Percentiles rank a stretch among this genome's conserved stretches.
phyloP scores from a whole-genome alignment of 2,797 vertebrate genomes.

The Manis crassicaudata region DNA sequence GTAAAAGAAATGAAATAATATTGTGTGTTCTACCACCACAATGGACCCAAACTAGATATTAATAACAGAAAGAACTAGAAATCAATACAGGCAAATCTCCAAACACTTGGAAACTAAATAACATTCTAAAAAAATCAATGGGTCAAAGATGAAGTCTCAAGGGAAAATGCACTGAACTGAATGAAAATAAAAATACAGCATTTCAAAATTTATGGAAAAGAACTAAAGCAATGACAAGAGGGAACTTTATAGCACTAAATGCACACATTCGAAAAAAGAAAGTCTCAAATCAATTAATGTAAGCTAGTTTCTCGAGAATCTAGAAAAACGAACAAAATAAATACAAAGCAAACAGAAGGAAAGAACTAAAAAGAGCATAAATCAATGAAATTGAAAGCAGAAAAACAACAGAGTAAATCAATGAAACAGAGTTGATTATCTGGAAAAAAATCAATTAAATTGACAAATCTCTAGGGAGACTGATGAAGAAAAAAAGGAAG shows the following conservation, averaged over 20 bases:
- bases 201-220: neutral
- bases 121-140: neutral
- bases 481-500: neutral
- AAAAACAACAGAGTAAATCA: conserved; percentile 24
- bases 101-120: neutral
- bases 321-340: neutral
- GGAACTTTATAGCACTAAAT: neutral
- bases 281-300: neutral
- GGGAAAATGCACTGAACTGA: neutral
- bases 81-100: neutral
- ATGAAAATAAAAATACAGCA: neutral
- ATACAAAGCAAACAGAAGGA: neutral
- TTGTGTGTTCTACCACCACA: neutral
- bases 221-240: neutral
- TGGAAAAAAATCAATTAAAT: neutral
- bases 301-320: neutral
- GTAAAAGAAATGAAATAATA: neutral
- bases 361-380: neutral
- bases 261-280: neutral
- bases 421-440: conserved; percentile 19
- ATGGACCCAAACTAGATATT: neutral
- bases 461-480: conserved; percentile 24
- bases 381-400: neutral
- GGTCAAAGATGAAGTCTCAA: neutral
- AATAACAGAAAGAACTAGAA: neutral